These are phyloP conservation scores for Dromaius novaehollandiae DNA, from an alignment of 2,113 vertebrate genomes.

Conservation along the genomic window DNA sequence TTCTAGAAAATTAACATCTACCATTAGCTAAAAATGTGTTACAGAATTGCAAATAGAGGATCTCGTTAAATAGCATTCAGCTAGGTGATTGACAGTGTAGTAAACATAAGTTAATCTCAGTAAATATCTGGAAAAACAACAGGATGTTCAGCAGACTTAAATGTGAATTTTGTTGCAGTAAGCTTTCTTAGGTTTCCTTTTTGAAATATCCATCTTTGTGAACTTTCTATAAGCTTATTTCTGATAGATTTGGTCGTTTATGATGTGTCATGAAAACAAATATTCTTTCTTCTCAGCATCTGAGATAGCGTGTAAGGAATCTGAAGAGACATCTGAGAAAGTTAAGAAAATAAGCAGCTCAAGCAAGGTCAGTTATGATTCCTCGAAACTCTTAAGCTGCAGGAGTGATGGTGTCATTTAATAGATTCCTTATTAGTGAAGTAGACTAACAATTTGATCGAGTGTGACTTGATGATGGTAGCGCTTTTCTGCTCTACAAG, in stretches of 20 bases:
- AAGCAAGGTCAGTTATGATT: slow-evolving; percentile 77
- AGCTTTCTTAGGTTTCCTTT: neutral
- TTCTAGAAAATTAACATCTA: neutral
- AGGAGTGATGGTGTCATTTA: neutral
- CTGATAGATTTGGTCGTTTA: neutral
- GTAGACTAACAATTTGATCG: neutral
- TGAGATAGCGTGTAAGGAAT: slow-evolving; percentile 16
- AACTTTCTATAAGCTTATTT: neutral
- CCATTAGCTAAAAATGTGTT: neutral
- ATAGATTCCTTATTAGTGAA: neutral
- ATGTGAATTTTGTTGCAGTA: neutral
- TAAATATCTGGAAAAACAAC: neutral
- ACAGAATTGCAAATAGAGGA: neutral
- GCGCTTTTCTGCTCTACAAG: neutral
- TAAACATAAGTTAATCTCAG: neutral
- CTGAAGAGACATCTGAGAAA: slow-evolving; percentile 66
- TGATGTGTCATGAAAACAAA: neutral
- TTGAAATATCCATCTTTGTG: neutral
- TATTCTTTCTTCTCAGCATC: slow-evolving; percentile 58
- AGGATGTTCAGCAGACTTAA: neutral
- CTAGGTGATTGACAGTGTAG: neutral
- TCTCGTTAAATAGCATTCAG: neutral
- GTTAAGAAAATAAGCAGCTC: slow-evolving; percentile 77
- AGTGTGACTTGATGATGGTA: neutral
- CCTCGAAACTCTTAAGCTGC: neutral